Percentiles rank a stretch among this genome's conserved stretches.
These are phyloP conservation scores for Pachypanchax playfairii DNA, from an alignment of 2,113 vertebrate genomes.

Conservation along the genomic window DNA sequence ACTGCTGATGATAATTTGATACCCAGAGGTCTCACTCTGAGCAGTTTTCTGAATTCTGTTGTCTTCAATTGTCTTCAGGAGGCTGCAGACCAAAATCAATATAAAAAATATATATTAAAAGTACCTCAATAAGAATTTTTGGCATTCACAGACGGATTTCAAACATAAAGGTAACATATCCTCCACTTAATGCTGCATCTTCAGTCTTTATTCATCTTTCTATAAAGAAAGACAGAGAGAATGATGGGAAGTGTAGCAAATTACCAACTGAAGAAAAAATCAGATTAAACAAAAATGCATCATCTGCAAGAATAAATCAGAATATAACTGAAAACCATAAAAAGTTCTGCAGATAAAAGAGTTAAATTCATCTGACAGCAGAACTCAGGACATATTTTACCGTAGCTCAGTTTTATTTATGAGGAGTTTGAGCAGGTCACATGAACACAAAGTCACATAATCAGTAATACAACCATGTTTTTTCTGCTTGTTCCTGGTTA, in stretches of 20 bases:
- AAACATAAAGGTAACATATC: neutral
- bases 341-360: neutral
- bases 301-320: neutral
- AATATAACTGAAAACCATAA: neutral
- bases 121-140: too few species aligned
- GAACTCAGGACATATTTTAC: too few species aligned
- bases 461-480: slow-evolving; percentile 11
- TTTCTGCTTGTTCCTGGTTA: slow-evolving; percentile 25
- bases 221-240: neutral
- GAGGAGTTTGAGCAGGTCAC: slow-evolving; percentile 3
- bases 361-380: slow-evolving; percentile 8
- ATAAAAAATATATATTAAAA: too few species aligned
- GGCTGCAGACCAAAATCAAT: neutral
- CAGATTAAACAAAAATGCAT: fast-evolving
- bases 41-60: neutral
- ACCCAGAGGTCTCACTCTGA: too few species aligned
- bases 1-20: neutral
- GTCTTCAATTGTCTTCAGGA: too few species aligned
- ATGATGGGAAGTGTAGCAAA: slow-evolving; percentile 46
- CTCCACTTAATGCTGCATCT: neutral
- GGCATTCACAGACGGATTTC: too few species aligned
- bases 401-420: neutral
- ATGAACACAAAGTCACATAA: slow-evolving; percentile 14
- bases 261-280: neutral
- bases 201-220: neutral